Evolutionary conservation across 2,888 invertebrate species (phyloP).

Genomic region (Macrophya annulata): DNA sequence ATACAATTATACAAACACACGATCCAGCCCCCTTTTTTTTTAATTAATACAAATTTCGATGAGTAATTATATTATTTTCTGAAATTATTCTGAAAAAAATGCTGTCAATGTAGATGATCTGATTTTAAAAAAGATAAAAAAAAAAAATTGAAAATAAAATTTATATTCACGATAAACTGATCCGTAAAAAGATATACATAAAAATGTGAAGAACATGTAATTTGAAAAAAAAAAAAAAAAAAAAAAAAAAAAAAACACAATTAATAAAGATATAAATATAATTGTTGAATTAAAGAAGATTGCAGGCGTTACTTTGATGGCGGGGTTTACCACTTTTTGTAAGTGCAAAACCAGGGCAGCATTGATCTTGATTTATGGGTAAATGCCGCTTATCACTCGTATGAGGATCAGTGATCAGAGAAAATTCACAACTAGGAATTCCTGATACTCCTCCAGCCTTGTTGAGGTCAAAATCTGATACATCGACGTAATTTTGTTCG

Average conservation of each 20-base stretch:
- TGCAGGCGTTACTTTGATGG: conserved; percentile 79
- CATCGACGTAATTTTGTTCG: background rate
- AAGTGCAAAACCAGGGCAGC: conserved; percentile 80
- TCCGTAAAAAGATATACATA: background rate
- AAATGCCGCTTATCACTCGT: conserved; percentile 72
- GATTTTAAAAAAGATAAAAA: background rate
- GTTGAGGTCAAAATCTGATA: conserved; percentile 4
- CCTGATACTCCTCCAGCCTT: conserved; percentile 50
- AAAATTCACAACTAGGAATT: conserved; percentile 57
- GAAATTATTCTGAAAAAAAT: background rate
- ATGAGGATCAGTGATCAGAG: conserved; percentile 58
- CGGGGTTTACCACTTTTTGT: conserved; percentile 76
- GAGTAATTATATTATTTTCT: background rate
- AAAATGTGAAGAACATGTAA: background rate
- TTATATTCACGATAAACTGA: background rate
- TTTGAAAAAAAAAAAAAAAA: background rate
- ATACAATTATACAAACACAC: conserved; percentile 27
- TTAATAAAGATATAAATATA: background rate
- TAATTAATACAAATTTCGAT: background rate
- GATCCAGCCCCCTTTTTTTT: background rate
- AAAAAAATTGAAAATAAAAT: background rate
- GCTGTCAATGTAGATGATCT: background rate
- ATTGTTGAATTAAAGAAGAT: conserved; percentile 71
- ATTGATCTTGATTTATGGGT: conserved; percentile 78
- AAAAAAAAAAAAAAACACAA: background rate